A percentile compares a stretch with the other conserved stretches of the same genome.
Conservation (phyloP, 2,113 vertebrate species). For the Coptodon bakossiorum region DNA sequence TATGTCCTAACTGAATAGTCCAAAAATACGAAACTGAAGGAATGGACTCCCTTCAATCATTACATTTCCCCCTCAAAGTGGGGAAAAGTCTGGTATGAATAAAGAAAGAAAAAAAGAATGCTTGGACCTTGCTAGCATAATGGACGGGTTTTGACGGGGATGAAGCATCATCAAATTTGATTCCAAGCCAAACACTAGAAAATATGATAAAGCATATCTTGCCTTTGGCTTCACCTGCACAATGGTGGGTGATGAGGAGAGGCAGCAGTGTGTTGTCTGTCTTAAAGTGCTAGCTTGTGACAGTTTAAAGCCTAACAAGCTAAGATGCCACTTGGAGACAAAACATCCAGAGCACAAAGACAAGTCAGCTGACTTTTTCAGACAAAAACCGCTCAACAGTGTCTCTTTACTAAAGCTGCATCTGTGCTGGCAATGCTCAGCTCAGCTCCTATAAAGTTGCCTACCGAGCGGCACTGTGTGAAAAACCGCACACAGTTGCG, state of each 20-base stretch:
- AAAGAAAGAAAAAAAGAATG: accelerated
- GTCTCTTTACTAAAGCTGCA: neutral
- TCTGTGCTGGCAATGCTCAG: neutral
- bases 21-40: neutral
- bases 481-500: neutral
- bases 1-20: neutral
- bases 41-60: neutral
- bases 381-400: neutral
- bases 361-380: neutral
- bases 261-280: neutral
- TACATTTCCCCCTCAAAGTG: neutral
- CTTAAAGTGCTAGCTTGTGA: neutral
- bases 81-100: neutral
- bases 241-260: accelerated
- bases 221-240: neutral
- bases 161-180: neutral
- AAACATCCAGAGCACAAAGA: neutral
- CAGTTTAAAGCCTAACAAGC: neutral
- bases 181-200: neutral
- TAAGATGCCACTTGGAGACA: neutral
- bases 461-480: neutral
- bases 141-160: neutral
- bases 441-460: neutral
- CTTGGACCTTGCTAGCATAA: neutral
- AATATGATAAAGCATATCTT: neutral